Evolutionary conservation across 2,888 invertebrate species (phyloP).

Genomic region (Oasisia sp.): DNA sequence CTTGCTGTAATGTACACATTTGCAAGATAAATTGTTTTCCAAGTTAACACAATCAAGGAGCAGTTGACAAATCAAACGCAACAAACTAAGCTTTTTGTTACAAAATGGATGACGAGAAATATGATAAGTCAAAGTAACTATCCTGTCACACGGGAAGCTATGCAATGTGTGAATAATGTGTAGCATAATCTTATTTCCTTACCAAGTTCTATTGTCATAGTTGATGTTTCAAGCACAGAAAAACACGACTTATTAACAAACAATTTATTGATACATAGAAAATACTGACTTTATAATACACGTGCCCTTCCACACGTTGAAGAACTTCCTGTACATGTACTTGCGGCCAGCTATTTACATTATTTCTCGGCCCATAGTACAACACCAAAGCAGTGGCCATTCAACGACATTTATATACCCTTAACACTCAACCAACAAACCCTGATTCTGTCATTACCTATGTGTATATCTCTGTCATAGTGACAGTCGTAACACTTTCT

Average conservation of each 20-base stretch:
- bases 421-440: not conserved
- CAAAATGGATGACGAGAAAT: no score
- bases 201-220: not conserved
- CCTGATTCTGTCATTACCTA: not conserved
- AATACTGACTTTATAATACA: constrained; percentile 2
- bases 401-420: not conserved
- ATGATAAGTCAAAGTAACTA: no score
- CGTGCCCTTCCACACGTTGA: not conserved
- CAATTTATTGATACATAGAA: constrained; percentile 17
- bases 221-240: not conserved
- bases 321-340: not conserved
- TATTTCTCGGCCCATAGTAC: not conserved
- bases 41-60: no score
- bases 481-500: not conserved
- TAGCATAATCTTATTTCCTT: not conserved
- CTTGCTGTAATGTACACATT: no score
- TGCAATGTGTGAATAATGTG: no score
- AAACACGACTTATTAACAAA: not conserved
- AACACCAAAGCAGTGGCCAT: not conserved
- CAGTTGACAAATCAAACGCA: no score
- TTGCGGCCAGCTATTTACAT: not conserved
- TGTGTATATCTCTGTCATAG: not conserved
- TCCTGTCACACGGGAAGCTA: no score
- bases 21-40: no score
- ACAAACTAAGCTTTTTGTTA: no score